These are phyloP conservation scores for Hesperia comma DNA, from an alignment of 2,888 invertebrate species.

Conservation along the genomic window DNA sequence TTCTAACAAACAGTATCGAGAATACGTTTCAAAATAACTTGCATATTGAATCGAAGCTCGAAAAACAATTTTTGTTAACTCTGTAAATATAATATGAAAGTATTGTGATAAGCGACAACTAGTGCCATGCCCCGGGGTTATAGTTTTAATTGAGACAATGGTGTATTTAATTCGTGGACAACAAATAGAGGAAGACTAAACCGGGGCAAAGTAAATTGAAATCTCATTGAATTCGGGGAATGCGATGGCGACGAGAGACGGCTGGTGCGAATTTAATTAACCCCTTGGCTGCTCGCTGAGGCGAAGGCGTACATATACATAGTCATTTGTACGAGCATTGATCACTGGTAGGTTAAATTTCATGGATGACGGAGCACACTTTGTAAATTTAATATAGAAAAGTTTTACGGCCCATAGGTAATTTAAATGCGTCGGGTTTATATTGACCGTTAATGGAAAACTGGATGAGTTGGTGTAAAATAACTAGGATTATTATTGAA, in stretches of 20 bases:
- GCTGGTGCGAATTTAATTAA: constrained; percentile 83
- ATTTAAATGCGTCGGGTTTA: not conserved
- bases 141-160: constrained; percentile 58
- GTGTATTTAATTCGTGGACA: constrained; percentile 67
- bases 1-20: constrained; percentile 13
- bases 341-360: constrained; percentile 40
- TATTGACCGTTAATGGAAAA: no score
- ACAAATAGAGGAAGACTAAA: constrained; percentile 61
- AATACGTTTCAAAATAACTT: not conserved
- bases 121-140: constrained; percentile 20
- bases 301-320: constrained; percentile 57
- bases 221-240: constrained; percentile 83
- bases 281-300: constrained; percentile 77
- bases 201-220: constrained; percentile 80
- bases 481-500: no score
- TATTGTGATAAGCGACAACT: not conserved
- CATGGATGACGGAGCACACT: constrained; percentile 38
- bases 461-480: no score
- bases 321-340: constrained; percentile 45
- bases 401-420: not conserved
- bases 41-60: not conserved
- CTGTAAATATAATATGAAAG: not conserved
- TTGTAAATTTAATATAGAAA: constrained; percentile 15
- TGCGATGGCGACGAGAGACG: constrained; percentile 76
- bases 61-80: not conserved